Base-by-base conservation (phyloP, 2,888 invertebrate genomes). In the Ischnura elegans region DNA sequence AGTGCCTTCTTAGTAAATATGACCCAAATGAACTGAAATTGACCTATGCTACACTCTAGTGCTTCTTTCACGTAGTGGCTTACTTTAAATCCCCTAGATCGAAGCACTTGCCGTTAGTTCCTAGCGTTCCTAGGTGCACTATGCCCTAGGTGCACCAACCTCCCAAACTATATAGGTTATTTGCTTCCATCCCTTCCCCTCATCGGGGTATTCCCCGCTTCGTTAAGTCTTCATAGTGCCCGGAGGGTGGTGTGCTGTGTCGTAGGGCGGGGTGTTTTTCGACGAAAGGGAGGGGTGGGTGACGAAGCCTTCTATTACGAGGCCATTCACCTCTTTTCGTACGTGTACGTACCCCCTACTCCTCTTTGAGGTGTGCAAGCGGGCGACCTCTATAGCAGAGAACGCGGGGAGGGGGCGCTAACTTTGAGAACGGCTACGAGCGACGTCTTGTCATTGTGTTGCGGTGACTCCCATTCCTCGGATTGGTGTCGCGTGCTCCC, bases 371-470 rank as follows among this genome's bases (percentile, higher is more conserved):
- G 76, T 36, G 76, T 29, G 29, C n/a, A 76, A 76, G 19, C 66
- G 66, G 66, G 66, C 66, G 76, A 76, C 76, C 76, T 76, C 76
- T n/a, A 76, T 76, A 76, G 36, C 76, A 76, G 76, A 29, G 66
- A 55, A 19, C 10, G 55, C 10, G 55, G 21, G 55, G 19, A n/a
- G n/a, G 61, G 61, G 61, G 25, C 5, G 25, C 25, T 61, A 21
- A 61, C 25, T 21, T 47, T 6, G 6, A 47, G 47, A 16, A 16
- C 8, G 16, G 47, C 8, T 47, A 10, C 47, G 21, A 13, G 25
- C 61, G 25, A 16, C 25, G 2, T n/a, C 25, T 21, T 6, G 61
- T 2, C n/a, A 5, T 61, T 25, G 25, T n/a, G n/a, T n/a, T n/a
- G n/a, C n/a, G n/a, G n/a, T n/a, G n/a, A n/a, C n/a, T n/a, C n/a